Conservation (phyloP, 35 echinoderm and acorn worm species). For the Apostichopus japonicus region DNA sequence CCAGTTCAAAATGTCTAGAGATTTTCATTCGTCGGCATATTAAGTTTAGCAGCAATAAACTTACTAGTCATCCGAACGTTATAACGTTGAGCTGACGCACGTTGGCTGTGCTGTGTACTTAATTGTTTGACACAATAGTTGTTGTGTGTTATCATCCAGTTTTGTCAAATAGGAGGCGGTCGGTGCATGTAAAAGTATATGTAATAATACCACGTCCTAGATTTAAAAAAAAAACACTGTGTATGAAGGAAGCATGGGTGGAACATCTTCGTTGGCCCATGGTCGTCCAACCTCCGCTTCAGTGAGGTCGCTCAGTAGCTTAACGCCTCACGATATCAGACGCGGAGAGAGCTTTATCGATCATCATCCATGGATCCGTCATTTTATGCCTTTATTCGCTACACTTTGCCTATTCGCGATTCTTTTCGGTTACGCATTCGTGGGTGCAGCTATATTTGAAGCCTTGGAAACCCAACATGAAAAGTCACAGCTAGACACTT, state of each 20-base stretch:
- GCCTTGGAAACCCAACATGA: conserved; percentile 1
- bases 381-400: conserved; percentile 46
- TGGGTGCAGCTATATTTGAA: conserved; percentile 38
- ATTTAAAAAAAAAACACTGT: background rate
- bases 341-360: conserved; percentile 37
- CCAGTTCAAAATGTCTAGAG: no score
- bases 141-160: no score
- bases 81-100: no score
- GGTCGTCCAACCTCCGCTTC: conserved; percentile 13
- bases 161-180: no score
- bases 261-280: background rate
- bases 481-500: background rate
- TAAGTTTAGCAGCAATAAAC: no score
- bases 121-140: no score
- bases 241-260: background rate
- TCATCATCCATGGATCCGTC: conserved; percentile 45
- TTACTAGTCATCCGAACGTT: no score
- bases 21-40: no score
- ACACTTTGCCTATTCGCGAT: conserved; percentile 39
- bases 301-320: conserved; percentile 18
- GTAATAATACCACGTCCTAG: no score
- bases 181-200: no score
- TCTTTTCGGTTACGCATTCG: conserved; percentile 32
- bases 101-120: no score
- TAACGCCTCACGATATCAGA: conserved; percentile 17